Conservation (phyloP, 2,797 vertebrate species). For the Zonotrichia albicollis region DNA sequence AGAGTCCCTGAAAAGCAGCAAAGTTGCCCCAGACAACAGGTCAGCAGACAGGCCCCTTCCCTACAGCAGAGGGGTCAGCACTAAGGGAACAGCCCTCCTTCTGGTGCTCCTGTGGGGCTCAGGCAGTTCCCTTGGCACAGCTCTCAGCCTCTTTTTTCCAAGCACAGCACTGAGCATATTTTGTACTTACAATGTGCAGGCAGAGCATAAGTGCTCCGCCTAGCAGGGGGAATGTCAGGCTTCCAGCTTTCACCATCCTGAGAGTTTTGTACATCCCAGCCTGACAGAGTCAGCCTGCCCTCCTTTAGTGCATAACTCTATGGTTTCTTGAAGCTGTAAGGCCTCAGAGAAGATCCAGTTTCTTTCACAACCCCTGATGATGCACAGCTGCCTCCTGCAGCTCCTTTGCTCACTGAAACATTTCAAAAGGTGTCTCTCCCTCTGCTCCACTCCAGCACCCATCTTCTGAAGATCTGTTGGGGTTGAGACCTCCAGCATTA, state of each 20-base stretch:
- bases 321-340: not conserved
- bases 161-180: not conserved
- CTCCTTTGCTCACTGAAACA: not conserved
- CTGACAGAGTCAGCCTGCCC: not conserved
- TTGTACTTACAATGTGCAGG: not conserved
- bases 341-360: not conserved
- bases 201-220: not conserved
- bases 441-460: not conserved
- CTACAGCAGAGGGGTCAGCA: not conserved
- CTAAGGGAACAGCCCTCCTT: not conserved
- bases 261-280: not conserved
- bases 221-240: not conserved
- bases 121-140: not conserved
- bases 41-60: not conserved
- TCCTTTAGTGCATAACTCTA: not conserved
- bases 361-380: not conserved
- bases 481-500: not conserved
- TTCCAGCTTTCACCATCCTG: not conserved
- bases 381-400: not conserved
- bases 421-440: not conserved
- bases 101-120: not conserved
- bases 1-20: not conserved
- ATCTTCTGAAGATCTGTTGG: not conserved
- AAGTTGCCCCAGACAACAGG: not conserved
- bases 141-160: not conserved